Percentiles rank a stretch among this genome's conserved stretches.
phyloP scores from a whole-genome alignment of 2,888 invertebrate species.

The Argyra leucocephala region DNA sequence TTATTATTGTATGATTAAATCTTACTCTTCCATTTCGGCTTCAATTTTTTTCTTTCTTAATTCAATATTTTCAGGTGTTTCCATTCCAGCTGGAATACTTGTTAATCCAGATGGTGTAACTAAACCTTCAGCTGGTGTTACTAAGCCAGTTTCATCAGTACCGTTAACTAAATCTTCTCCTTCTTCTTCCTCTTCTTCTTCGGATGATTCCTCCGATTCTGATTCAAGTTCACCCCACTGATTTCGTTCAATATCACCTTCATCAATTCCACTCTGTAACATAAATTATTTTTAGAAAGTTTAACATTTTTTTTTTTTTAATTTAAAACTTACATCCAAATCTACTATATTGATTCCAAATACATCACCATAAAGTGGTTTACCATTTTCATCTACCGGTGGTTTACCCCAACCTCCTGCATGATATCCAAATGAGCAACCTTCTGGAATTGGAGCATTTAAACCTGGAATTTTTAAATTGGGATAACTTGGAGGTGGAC shows the following conservation, averaged over 20 bases:
- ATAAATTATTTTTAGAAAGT: too few species aligned
- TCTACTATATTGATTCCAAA: constrained; percentile 76
- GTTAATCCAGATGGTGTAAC: constrained; percentile 92
- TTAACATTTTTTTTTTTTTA: constrained; percentile 14
- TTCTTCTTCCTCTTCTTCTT: constrained; percentile 59
- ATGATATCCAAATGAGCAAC: constrained; percentile 96
- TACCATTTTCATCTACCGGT: constrained; percentile 95
- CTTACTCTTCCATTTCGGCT: constrained; percentile 86
- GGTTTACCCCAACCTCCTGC: constrained; percentile 99
- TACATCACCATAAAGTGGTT: constrained; percentile 97
- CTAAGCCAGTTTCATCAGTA: constrained; percentile 70
- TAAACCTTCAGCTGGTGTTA: constrained; percentile 87
- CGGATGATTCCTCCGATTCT: constrained; percentile 56
- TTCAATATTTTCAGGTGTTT: constrained; percentile 98
- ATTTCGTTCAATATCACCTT: constrained; percentile 84
- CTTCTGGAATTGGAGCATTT: constrained; percentile 96
- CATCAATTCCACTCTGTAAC: constrained; percentile 54
- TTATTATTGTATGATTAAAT: neutral
- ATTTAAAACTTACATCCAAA: constrained; percentile 55
- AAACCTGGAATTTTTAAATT: constrained; percentile 95
- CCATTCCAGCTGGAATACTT: constrained; percentile 85
- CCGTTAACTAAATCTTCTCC: constrained; percentile 48
- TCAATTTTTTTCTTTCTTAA: constrained; percentile 93
- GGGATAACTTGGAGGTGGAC: constrained; percentile 98
- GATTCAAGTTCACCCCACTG: constrained; percentile 97